These are phyloP conservation scores for Dendrocincla tyrannina DNA, from an alignment of 2,797 vertebrate species.

Conservation along the genomic window DNA sequence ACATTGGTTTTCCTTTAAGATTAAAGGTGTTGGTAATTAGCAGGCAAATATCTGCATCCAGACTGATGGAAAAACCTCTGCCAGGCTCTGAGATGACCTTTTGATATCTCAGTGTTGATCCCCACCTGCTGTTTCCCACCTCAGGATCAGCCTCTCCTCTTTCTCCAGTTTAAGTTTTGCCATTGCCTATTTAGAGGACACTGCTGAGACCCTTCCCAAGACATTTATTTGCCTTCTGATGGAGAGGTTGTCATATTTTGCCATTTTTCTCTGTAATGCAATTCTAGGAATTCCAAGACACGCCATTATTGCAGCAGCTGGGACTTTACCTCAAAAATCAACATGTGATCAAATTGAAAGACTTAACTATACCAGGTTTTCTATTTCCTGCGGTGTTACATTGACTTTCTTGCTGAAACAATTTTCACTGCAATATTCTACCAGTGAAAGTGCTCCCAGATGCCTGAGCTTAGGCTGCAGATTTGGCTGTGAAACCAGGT, in stretches of 20 bases:
- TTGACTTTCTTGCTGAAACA: neutral
- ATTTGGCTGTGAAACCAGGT: neutral
- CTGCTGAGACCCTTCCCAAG: neutral
- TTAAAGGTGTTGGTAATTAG: neutral
- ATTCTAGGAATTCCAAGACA: neutral
- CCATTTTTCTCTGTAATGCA: neutral
- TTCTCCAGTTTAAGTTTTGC: neutral
- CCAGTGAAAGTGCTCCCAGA: neutral
- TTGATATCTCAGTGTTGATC: neutral
- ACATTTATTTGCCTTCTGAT: neutral
- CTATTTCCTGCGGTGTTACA: neutral
- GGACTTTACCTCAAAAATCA: neutral
- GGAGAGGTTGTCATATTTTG: neutral
- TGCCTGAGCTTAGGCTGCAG: neutral
- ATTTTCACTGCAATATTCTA: neutral
- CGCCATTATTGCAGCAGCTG: neutral
- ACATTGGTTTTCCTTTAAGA: neutral
- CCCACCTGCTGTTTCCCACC: neutral
- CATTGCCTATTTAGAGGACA: neutral
- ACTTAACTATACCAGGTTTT: neutral
- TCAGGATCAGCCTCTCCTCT: neutral
- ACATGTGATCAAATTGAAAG: neutral
- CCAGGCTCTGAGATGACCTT: neutral
- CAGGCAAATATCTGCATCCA: neutral
- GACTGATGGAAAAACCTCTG: neutral